Base-by-base conservation (phyloP, 2,888 invertebrate species). In the Microctonus hyperodae region DNA sequence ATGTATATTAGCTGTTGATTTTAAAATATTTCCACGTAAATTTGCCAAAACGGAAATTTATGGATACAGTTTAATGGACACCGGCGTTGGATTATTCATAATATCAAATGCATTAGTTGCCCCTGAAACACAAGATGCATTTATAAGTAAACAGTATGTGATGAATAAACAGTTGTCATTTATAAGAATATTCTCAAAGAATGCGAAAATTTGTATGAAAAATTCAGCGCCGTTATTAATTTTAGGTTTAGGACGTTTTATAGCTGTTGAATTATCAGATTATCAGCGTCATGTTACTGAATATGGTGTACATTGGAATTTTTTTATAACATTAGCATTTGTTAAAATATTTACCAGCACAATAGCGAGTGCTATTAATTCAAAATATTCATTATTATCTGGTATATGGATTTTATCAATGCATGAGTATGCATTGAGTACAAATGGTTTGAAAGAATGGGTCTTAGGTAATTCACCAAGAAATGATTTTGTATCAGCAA, bases 301-400 rank as follows among this genome's bases (percentile, higher is more conserved):
- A 83, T 99, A 99, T 86, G 99, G 99, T 0, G 88, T 92, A 0
- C 98, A 99, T 83, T 97, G 98, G 95, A 99, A 99, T 85, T 99
- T 99, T 82, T 99, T 98, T 84, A 91, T 97, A 73, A 98, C 97
- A 0, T 85, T 99, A 65, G 96, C 94, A 2, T 85, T 91, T 48
- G 91, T 95, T 20, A 96, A 94, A 85, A 81, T 95, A 1, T 78
- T 92, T 22, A 90, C 91, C 44, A 89, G 90, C 0, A 71, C 90
- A 9, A 76, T 92, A 50, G 84, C 92, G 55, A 86, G 85, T 58
- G 81, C 88, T 10, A 81, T 90, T 1, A 83, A 86, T 37, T 83
- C 87, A 0, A 81, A 85, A 48, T 85, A 86, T 56, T 82, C 90
- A 23, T 85, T 90, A 58, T 68, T 88, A 7, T 82, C 88, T 35